Evolutionary conservation across 2,888 invertebrate species (phyloP).

Genomic region (Griposia aprilina): DNA sequence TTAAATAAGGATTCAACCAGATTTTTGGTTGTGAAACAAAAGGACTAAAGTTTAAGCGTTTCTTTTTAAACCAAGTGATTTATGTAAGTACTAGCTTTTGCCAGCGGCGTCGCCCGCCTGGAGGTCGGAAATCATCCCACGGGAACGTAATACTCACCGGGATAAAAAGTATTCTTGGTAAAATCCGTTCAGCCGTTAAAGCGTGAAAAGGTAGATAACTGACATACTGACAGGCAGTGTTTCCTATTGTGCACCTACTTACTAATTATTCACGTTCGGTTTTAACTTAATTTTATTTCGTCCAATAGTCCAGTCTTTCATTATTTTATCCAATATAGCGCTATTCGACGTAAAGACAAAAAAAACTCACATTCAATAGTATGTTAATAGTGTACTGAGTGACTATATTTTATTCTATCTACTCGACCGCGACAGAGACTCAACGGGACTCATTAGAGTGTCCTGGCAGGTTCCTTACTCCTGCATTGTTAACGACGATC

Average conservation of each 20-base stretch:
- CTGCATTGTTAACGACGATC: constrained; percentile 59
- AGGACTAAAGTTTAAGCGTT: background rate
- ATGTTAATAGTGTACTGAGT: background rate
- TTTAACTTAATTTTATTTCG: background rate
- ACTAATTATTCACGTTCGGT: background rate
- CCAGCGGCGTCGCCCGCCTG: background rate
- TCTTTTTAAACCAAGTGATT: background rate
- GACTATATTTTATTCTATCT: background rate
- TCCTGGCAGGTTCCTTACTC: constrained; percentile 38
- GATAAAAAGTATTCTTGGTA: background rate
- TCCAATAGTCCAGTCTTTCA: background rate
- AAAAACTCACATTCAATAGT: background rate
- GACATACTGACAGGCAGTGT: background rate
- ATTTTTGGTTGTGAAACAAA: background rate
- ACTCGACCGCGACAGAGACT: constrained; percentile 8
- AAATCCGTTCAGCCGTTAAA: background rate
- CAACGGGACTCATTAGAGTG: constrained; percentile 59
- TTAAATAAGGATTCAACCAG: background rate
- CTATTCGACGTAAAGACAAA: background rate
- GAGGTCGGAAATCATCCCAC: background rate
- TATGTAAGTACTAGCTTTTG: background rate
- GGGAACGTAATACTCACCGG: background rate
- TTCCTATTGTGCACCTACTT: background rate
- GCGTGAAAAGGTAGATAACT: background rate
- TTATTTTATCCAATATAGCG: background rate